Conservation (phyloP, 2,797 vertebrate species). For the Carduelis carduelis region DNA sequence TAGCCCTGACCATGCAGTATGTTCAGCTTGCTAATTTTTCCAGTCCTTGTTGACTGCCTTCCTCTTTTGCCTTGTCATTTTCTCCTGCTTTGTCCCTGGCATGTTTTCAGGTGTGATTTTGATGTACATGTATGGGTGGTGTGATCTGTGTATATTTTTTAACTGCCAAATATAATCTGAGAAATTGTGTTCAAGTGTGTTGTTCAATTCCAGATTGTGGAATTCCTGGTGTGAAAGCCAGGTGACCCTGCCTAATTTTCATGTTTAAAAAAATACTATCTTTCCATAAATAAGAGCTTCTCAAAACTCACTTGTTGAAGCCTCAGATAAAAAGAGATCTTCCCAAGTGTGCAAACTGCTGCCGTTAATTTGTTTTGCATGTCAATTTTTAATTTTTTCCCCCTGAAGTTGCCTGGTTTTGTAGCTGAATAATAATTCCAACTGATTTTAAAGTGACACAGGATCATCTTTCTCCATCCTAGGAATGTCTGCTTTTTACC, state of each 20-base stretch:
- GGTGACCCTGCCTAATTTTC: background rate
- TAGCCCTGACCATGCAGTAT: background rate
- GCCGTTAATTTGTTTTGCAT: background rate
- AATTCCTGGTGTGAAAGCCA: constrained; percentile 22
- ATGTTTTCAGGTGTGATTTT: background rate
- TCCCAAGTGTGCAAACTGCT: background rate
- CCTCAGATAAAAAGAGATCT: background rate
- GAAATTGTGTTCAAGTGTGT: background rate
- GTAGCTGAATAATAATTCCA: background rate
- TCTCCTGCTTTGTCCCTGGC: background rate
- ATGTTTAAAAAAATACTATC: background rate
- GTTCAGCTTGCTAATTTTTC: background rate
- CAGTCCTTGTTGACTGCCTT: background rate
- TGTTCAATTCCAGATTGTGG: background rate
- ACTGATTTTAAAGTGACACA: background rate
- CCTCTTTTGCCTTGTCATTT: background rate
- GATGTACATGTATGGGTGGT: background rate
- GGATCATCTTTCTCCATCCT: background rate
- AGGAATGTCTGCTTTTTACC: background rate
- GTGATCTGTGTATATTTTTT: background rate
- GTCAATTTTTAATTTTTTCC: fast-evolving
- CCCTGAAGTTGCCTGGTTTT: background rate
- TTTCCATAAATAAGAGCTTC: background rate
- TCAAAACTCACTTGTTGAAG: background rate
- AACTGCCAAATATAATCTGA: background rate